These are phyloP conservation scores for Bucco capensis DNA, from an alignment of 2,113 vertebrate genomes.

Conservation along the genomic window DNA sequence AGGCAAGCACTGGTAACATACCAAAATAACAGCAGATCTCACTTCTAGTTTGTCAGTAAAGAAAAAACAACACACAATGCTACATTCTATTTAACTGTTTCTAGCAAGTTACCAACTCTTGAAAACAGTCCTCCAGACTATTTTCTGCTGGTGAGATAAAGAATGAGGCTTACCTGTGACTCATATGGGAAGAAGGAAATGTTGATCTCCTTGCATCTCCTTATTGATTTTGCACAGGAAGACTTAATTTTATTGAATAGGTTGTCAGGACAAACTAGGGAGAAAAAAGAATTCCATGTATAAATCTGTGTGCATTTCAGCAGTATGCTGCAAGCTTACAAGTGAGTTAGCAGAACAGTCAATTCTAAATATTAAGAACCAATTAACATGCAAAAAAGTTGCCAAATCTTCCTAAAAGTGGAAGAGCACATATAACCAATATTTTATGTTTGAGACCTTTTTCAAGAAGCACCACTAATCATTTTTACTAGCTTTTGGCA, in stretches of 20 bases:
- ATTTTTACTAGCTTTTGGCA: background rate
- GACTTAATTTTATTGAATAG: slow-evolving; percentile 90
- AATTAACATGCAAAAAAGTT: background rate
- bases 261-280: slow-evolving; percentile 85
- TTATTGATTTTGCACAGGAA: slow-evolving; percentile 85
- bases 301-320: background rate
- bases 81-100: background rate
- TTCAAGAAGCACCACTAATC: background rate
- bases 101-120: background rate
- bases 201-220: slow-evolving; percentile 91
- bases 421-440: background rate
- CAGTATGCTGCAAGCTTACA: background rate
- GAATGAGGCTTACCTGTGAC: slow-evolving; percentile 79
- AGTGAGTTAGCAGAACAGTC: background rate
- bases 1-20: background rate
- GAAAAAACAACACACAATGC: background rate
- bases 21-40: background rate
- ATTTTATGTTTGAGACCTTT: background rate
- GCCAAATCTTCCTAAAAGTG: background rate
- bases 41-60: background rate
- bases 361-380: background rate
- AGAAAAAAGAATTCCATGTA: background rate
- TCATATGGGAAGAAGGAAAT: slow-evolving; percentile 91
- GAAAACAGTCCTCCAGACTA: background rate
- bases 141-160: background rate